Base-by-base conservation (phyloP, 2,113 vertebrate genomes). In the Cinclus mexicanus region DNA sequence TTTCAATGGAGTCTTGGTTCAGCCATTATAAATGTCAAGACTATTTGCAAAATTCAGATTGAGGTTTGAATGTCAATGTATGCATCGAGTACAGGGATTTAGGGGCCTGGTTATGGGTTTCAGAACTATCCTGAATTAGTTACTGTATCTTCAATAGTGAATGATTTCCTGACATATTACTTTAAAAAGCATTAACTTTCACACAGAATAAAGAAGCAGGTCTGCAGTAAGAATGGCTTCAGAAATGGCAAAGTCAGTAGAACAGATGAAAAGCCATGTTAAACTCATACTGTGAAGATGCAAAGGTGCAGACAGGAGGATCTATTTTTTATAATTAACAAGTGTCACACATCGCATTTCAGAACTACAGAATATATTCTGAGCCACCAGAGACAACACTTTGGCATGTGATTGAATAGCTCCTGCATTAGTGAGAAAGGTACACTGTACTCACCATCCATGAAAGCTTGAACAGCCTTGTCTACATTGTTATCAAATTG, bases 401-500 rank as follows among this genome's bases (percentile, higher is more conserved):
- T 93, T 2, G 39, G 35, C 52, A 75, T 10, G 26, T 44, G 31
- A 31, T 0, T 60, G 56, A 75, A 53, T 53, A 26, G 7, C 47
- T 89, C 26, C 5, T 14, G 25, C 24, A 15, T 39, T 41, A 63
- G 37, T 46, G 53, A 74, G 83, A 89, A 83, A 86, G 8, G 26
- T 63, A 63, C 44, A 47, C 10, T 56, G n/a, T 90, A 97, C 98
- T 92, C 67, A 98, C 98, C 98, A 78, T 98, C 98, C 93, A 98
- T 96, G n/a, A 98, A 98, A 92, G 98, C 98, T 61, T 98, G 98
- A n/a, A 98, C 98, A 19, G 98, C 97, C 91, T 98, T 98, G 88
- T 98, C 98, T 61, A 98, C 97, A 9, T 98, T 98, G 94, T 98
- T 98, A 80, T 98, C 98, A 95, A 98, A 98, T 18, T 98, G 98